Conservation (phyloP, 1,140 invertebrate species). For the Drosophila paulistorum region DNA sequence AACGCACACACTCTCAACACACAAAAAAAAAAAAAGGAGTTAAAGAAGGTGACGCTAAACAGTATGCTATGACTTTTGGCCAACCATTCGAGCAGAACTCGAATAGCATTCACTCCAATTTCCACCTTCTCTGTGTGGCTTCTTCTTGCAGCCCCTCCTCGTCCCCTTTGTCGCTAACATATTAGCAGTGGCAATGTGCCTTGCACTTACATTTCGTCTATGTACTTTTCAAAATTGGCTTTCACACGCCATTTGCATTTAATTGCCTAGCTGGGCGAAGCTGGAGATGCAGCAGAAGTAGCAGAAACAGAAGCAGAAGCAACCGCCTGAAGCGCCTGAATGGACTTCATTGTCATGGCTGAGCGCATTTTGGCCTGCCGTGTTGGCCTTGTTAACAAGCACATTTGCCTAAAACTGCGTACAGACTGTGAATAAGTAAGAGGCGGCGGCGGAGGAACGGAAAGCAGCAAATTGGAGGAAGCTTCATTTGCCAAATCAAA, state of each 20-base stretch:
- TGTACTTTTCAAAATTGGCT: slow-evolving; percentile 79
- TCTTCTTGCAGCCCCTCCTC: not conserved
- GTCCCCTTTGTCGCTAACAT: slow-evolving; percentile 42
- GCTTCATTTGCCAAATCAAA: slow-evolving; percentile 69
- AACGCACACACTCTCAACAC: not conserved
- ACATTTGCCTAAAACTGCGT: slow-evolving; percentile 67
- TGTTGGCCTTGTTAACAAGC: slow-evolving; percentile 71
- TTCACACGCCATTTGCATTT: slow-evolving; percentile 80
- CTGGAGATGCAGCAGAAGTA: not conserved
- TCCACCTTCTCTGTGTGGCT: not conserved
- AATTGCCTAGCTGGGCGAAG: slow-evolving; percentile 49
- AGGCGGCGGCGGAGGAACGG: not conserved
- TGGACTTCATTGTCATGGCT: slow-evolving; percentile 1
- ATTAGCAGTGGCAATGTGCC: slow-evolving; percentile 69
- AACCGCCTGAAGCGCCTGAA: not conserved
- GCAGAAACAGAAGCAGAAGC: too few species aligned
- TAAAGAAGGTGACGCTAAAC: slow-evolving; percentile 21
- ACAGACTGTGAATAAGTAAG: slow-evolving; percentile 30
- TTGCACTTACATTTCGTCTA: slow-evolving; percentile 73
- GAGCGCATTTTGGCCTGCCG: slow-evolving; percentile 10
- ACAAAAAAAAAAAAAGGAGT: not conserved
- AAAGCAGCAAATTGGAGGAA: not conserved
- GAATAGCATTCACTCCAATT: slow-evolving; percentile 42
- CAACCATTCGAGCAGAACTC: slow-evolving; percentile 52
- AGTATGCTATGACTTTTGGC: slow-evolving; percentile 61